Conservation (phyloP, 1,140 invertebrate species). For the Hyposmocoma kahamanoa region DNA sequence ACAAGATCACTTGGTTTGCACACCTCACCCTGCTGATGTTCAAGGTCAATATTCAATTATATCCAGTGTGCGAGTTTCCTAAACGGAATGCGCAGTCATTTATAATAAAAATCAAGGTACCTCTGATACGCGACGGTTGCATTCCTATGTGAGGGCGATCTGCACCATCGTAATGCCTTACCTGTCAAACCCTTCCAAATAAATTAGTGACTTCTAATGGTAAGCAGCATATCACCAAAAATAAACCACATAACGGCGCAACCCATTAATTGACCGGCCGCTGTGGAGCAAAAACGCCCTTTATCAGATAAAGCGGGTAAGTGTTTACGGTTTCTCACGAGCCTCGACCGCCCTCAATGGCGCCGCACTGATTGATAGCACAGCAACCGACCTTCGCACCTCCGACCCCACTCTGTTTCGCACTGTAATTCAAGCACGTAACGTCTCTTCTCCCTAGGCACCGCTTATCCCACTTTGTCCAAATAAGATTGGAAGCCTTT, state of each 20-base stretch:
- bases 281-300: conserved; percentile 60
- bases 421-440: conserved; percentile 16
- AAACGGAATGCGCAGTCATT: too few species aligned
- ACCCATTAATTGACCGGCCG: conserved; percentile 69
- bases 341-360: conserved; percentile 66
- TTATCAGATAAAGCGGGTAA: conserved; percentile 69
- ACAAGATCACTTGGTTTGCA: conserved; percentile 28
- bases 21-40: too few species aligned
- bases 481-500: conserved; percentile 10
- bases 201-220: conserved; percentile 59
- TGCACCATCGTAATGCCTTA: conserved; percentile 47
- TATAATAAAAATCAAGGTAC: conserved; percentile 15
- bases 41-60: too few species aligned
- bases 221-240: conserved; percentile 55
- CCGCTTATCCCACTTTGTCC: background rate
- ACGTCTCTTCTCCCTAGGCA: background rate
- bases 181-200: conserved; percentile 62
- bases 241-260: conserved; percentile 69
- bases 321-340: conserved; percentile 72
- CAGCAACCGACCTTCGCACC: conserved; percentile 54
- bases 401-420: conserved; percentile 20
- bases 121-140: conserved; percentile 26
- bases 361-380: conserved; percentile 71
- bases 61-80: too few species aligned
- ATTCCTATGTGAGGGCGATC: conserved; percentile 23